These are phyloP conservation scores for Pteropus rufus DNA, from an alignment of 2,797 vertebrate genomes.

Conservation along the genomic window DNA sequence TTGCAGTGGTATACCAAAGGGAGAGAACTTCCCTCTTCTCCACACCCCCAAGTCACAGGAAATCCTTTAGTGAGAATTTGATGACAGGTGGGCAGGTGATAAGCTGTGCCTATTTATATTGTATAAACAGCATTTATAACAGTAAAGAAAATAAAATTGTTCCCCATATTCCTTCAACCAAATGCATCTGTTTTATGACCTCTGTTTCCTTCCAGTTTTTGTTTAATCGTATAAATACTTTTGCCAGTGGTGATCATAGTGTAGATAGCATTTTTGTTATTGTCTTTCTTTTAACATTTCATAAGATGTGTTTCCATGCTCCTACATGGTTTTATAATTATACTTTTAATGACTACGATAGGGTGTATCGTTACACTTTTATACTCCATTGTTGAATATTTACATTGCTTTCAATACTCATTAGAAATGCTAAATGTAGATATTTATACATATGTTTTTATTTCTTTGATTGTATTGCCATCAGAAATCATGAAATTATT, in stretches of 20 bases:
- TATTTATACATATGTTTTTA: background rate
- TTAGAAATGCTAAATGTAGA: background rate
- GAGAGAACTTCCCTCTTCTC: background rate
- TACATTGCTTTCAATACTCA: slow-evolving; percentile 40
- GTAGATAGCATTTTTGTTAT: background rate
- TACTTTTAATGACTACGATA: slow-evolving; percentile 46
- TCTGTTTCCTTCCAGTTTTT: slow-evolving; percentile 49
- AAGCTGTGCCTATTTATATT: background rate
- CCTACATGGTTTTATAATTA: slow-evolving; percentile 28
- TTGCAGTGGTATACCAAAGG: background rate
- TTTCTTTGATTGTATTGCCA: slow-evolving; percentile 31
- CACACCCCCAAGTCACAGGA: background rate
- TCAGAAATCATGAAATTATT: slow-evolving; percentile 18
- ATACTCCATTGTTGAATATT: slow-evolving; percentile 31
- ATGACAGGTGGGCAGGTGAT: background rate
- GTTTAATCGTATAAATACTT: slow-evolving; percentile 36
- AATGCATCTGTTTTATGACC: background rate
- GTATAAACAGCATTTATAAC: background rate
- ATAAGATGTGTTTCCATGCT: slow-evolving; percentile 14
- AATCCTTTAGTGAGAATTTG: background rate
- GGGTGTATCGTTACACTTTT: background rate
- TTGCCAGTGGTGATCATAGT: background rate
- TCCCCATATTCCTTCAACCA: background rate
- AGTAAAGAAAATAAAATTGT: background rate
- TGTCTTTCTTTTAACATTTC: slow-evolving; percentile 26